Base-by-base conservation (phyloP, 2,888 invertebrate species). In the Lasioglossum leucozonium region DNA sequence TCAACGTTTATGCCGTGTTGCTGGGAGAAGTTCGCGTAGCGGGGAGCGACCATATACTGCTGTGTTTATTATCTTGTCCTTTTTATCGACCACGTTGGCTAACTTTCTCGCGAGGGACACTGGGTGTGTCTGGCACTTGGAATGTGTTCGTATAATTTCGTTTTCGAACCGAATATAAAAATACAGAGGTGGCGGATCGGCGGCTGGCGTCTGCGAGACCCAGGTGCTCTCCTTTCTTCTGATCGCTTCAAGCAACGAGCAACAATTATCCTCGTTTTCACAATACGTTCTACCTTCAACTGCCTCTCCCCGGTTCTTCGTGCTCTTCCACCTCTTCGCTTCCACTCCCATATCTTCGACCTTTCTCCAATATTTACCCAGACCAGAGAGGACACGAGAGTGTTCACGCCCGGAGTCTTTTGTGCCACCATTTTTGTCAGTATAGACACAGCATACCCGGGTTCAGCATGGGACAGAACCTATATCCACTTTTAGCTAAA, bases 1-100 rank as follows among this genome's bases (percentile, higher is more conserved):
- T 47, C 40, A 22, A 62, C 47, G 65, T 40, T 67, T 37, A n/a
- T 13, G 58, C 42, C 11, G 22, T 62, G 44, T 40, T 30, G 73
- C 47, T 51, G 42, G 42, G 30, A 77, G 69, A 26, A 34, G 13
- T 26, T 51, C n/a, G 16, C 4, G 58, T 26, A 47, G 71, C 85
- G 74, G 55, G 71, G 79, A 78, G 85, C 74, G 44, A 79, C 44
- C 8, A 75, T 22, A 13, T 22, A 76, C 34, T 84, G 47, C 26
- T 51, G 22, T 51, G 18, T n/a, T 34, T 34, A 40, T 78, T 74
- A 47, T 42, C 22, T 26, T 42, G 74, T 78, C 78, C 37, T 34
- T 6, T 30, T 62, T 62, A 62, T 13, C 58, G 58, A 62, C 30
- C 62, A 26, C 13, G 13, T n/a, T 58, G 62, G 8, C 62, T 2